phyloP scores from a whole-genome alignment of 2,888 invertebrate species.

The Pharmacophagus antenor region DNA sequence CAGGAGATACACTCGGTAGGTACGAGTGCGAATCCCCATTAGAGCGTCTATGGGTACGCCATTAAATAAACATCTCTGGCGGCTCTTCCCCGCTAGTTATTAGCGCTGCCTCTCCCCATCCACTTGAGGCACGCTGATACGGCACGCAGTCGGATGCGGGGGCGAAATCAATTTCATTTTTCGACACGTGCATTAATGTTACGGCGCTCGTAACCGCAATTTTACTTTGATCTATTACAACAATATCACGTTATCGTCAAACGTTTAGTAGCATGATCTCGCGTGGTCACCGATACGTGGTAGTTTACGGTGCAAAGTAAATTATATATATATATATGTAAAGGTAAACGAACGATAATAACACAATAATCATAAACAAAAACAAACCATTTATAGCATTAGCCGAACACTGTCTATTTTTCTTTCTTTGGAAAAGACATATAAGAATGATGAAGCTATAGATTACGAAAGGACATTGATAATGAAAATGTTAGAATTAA shows the following conservation, averaged over 20 bases:
- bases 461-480: too few relatives aligned
- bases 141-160: slow-evolving; percentile 74
- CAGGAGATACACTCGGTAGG: slow-evolving; percentile 34
- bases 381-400: too few relatives aligned
- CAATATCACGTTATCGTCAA: too few relatives aligned
- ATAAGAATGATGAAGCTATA: too few relatives aligned
- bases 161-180: slow-evolving; percentile 79
- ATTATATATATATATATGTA: too few relatives aligned
- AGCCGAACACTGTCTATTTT: too few relatives aligned
- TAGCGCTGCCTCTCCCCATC: slow-evolving; percentile 70
- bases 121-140: slow-evolving; percentile 74
- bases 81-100: slow-evolving; percentile 72
- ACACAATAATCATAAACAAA: too few relatives aligned
- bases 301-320: not conserved
- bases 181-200: slow-evolving; percentile 76
- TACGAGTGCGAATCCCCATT: slow-evolving; percentile 62
- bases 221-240: slow-evolving; percentile 34
- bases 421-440: too few relatives aligned
- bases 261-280: too few relatives aligned
- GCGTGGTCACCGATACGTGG: not conserved
- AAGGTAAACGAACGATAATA: too few relatives aligned
- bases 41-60: slow-evolving; percentile 73
- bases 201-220: slow-evolving; percentile 60
- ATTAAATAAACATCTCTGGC: slow-evolving; percentile 80
- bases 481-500: too few relatives aligned